phyloP scores from a whole-genome alignment of 2,888 invertebrate genomes.

The Patella pellucida region DNA sequence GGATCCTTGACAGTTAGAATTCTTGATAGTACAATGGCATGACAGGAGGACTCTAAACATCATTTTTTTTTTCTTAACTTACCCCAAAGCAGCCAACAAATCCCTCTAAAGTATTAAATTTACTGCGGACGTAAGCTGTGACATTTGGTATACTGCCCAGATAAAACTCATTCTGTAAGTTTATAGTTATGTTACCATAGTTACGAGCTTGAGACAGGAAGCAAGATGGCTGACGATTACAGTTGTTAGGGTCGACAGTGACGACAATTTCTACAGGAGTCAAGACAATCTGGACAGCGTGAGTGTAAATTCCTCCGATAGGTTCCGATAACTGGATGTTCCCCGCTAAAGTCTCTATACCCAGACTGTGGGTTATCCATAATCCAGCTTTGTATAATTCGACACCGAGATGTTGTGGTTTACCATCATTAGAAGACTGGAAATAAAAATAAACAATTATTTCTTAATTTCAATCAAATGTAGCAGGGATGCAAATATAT shows the following conservation, averaged over 20 bases:
- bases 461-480: no score
- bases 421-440: constrained; percentile 32
- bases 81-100: constrained; percentile 65
- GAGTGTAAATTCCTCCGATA: constrained; percentile 33
- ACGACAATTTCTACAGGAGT: constrained; percentile 34
- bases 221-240: constrained; percentile 38
- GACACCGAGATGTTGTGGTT: constrained; percentile 45
- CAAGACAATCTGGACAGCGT: constrained; percentile 39
- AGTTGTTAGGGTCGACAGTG: constrained; percentile 44
- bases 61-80: constrained; percentile 23
- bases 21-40: no score
- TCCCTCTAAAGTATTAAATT: constrained; percentile 41
- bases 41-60: no score
- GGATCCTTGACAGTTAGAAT: no score
- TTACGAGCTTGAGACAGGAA: constrained; percentile 33
- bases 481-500: no score
- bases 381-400: constrained; percentile 39
- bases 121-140: constrained; percentile 58
- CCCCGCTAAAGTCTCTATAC: constrained; percentile 34
- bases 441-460: neutral
- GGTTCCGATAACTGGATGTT: constrained; percentile 31
- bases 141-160: constrained; percentile 51
- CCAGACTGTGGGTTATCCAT: constrained; percentile 40
- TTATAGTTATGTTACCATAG: constrained; percentile 29
- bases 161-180: constrained; percentile 38